Base-by-base conservation (phyloP, 2,113 vertebrate species). In the Misgurnus mizolepis region DNA sequence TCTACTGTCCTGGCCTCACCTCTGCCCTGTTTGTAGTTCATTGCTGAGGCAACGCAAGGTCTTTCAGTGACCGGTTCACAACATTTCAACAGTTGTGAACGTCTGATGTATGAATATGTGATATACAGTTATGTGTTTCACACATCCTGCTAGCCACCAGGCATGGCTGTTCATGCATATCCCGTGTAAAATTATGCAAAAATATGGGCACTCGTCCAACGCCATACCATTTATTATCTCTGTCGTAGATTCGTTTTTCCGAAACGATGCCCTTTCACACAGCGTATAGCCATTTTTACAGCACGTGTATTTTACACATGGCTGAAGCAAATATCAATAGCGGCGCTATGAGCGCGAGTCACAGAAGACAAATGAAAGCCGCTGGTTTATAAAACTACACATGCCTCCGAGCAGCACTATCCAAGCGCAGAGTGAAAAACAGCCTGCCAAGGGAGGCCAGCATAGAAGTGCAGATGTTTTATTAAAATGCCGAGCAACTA, bases 401-500 rank as follows among this genome's bases (percentile, higher is more conserved):
- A 82, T 66, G 76, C 80, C 61, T 72, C 66, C 56, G 61, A 82
- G 83, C 77, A 73, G 27, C 56, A 67, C 49, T 62, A 70, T 74
- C 60, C 66, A 17, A 76, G 80, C 80, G 65, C 80, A 53, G 39
- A 47, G 60, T 69, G 39, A 78, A 82, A 79, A 73, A 82, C 70
- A 84, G 41, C 65, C 71, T 66, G 50, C 80, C 58, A 60, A 22
- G 71, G 41, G 66, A 71, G 65, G 18, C 76, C 76, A 34, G 79
- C 69, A 79, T 56, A 69, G 86, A 79, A 88, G 66, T 82, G 87
- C 85, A 71, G 86, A 82, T 86, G 66, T 87, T 87, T 88, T 90
- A 89, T 90, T 90, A 90, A 91, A 91, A 92, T 90, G 88, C 86
- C 85, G 86, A 88, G 87, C 80, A 84, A 87, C 79, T 83, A 68